Base-by-base conservation (phyloP, 2,113 vertebrate species). In the Sprattus sprattus region DNA sequence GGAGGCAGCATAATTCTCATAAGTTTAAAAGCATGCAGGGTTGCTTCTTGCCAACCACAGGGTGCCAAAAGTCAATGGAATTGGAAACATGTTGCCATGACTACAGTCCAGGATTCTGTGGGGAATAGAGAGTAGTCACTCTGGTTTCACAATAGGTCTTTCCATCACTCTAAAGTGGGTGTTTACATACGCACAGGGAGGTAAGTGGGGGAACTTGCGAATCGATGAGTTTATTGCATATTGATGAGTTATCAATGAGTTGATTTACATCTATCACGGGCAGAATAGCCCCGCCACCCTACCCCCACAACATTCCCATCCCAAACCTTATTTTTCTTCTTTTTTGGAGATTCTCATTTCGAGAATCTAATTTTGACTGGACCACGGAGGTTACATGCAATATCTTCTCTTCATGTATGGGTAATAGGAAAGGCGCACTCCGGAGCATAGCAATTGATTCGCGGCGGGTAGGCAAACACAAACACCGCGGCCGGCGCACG, bases 31-130 rank as follows among this genome's bases (percentile, higher is more conserved):
- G 0, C 88, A 84, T 83, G 90, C 91, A 86, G 85, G 89, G 89
- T 83, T 84, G 91, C 90, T 91, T 78, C 10, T 88, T 89, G 86
- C 92, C 89, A 85, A 85, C 86, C 89, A 81, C 86, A 86, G 88
- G 75, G 82, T 67, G 88, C 90, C 84, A 86, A 85, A 86, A 83
- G 90, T 89, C 87, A 87, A 91, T 87, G 90, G 88, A 89, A 90
- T 75, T 45, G 75, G 57, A 88, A 87, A 81, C 83, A 46, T 60
- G 93, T 95, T 94, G 85, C 93, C 85, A 93, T 93, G 91, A 92
- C 87, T 91, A 95, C 94, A 87, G 89, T 71, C 88, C 52, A 85
- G 88, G 91, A 94, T 93, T 85, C 83, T 81, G 85, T 82, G 60
- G 82, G 49, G 82, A 83, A 32, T 57, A 67, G 85, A 83, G 50